phyloP scores from a whole-genome alignment of 2,113 vertebrate genomes.

The Microcebus murinus region DNA sequence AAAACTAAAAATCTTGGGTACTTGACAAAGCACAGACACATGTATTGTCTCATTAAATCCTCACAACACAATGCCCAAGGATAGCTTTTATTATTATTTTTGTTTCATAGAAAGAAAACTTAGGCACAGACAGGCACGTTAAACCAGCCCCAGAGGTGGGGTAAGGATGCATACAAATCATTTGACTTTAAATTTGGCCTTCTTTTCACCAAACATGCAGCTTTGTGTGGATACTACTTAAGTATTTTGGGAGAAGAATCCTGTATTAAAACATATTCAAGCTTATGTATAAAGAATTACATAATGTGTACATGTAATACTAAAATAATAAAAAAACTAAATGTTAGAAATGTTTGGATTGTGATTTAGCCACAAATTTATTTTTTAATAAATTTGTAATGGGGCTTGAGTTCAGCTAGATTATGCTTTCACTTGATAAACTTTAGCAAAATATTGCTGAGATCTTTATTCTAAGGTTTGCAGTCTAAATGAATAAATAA shows the following conservation, averaged over 20 bases:
- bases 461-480: slow-evolving; percentile 17
- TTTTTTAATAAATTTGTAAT: not conserved
- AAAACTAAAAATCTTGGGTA: not conserved
- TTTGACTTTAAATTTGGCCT: not conserved
- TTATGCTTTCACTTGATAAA: not conserved
- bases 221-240: not conserved
- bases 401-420: not conserved
- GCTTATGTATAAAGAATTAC: not conserved
- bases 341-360: slow-evolving; percentile 10
- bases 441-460: not conserved
- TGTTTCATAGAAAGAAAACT: not conserved
- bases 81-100: not conserved
- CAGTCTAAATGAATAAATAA: slow-evolving; percentile 21
- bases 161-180: not conserved
- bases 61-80: not conserved
- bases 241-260: not conserved
- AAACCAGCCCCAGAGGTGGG: not conserved
- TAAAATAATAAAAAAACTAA: not conserved
- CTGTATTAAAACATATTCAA: not conserved
- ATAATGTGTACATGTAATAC: not conserved
- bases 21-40: not conserved
- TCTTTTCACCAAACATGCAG: not conserved
- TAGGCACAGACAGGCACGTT: not conserved
- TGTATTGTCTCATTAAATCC: not conserved
- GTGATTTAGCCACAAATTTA: slow-evolving; percentile 15